Evolutionary conservation across 2,888 invertebrate species (phyloP), one percentile per base, ranked within the genome.

Genomic region (Zygothrica quintamaculata): DNA sequence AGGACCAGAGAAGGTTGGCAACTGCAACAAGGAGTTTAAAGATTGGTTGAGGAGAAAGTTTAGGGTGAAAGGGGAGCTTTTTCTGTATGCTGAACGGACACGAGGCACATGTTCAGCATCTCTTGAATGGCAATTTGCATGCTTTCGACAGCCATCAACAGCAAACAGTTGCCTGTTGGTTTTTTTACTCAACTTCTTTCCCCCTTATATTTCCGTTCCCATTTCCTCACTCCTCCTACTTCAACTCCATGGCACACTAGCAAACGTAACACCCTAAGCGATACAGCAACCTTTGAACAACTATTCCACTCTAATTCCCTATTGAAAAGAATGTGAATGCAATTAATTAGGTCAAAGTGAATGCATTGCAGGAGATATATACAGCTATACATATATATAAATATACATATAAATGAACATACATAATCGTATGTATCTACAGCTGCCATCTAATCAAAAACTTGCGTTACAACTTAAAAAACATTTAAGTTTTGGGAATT

Each of bases 141-240:
- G 80, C 82, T 75, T 85, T 84, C 85, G 85, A 69, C 82, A 81
- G 61, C 82, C 85, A 84, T 84, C 80, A 80, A 82, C 82, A 75
- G 82, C 80, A 85, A 80, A 80, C 78, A 84, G 85, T 61, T 67
- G 71, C 65, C 84, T 73, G 65, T 74, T 68, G 70, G 70, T 48
- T 16, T 4, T 47, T 75, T 50, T 44, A 44, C n/a, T 44, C 47
- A 26, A 22, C 42, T 26, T 31, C 18, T 25, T 51, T 55, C 48
- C 29, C 56, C 48, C 29, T 50, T 68, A 29, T 22, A 5, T 25
- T 18, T 44, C n/a, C 6, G 37, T 34, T 70, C 50, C 11, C 3
- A 13, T 43, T 8, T 26, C 18, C 31, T 9, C 16, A 18, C n/a
- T 33, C 13, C 43, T 18, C 31, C 18, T 1, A 12, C 15, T 42